A percentile compares a stretch with the other conserved stretches of the same genome.
These are phyloP conservation scores for Drosophila nr. medialis DNA, from an alignment of 2,888 invertebrate genomes.

Conservation along the genomic window DNA sequence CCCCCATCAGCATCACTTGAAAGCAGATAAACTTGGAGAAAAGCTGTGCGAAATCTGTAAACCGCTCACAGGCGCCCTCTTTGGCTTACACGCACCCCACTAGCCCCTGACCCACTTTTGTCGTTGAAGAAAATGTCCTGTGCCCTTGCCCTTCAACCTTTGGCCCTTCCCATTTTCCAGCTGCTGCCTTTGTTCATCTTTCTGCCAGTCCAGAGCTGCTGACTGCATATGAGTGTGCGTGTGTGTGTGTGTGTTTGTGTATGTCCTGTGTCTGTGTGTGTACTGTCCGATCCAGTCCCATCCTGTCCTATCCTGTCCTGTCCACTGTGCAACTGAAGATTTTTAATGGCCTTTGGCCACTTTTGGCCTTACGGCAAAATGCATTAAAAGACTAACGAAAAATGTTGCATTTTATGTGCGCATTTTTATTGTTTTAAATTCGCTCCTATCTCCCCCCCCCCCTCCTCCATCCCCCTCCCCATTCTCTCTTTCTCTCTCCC, in stretches of 20 bases:
- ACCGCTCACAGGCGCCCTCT: constrained; percentile 2
- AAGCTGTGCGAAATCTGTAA: constrained; percentile 46
- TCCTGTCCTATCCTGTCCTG: constrained; percentile 1
- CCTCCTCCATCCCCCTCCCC: no score
- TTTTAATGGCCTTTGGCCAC: constrained; percentile 65
- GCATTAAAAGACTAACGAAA: constrained; percentile 52
- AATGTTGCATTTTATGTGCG: constrained; percentile 66
- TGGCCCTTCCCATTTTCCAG: constrained; percentile 13
- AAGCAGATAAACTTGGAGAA: constrained; percentile 51
- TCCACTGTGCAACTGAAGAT: constrained; percentile 37
- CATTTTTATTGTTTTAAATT: constrained; percentile 75
- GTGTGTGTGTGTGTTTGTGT: background rate
- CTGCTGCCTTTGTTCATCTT: constrained; percentile 33
- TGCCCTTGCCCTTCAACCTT: constrained; percentile 5
- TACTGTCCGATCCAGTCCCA: constrained; percentile 2
- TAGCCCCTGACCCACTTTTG: background rate
- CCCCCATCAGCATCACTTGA: constrained; percentile 30
- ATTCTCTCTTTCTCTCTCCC: background rate
- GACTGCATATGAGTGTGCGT: constrained; percentile 13
- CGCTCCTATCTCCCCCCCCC: constrained; percentile 1
- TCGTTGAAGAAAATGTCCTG: background rate
- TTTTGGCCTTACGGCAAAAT: constrained; percentile 49
- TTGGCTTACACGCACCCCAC: background rate
- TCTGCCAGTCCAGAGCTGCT: constrained; percentile 18
- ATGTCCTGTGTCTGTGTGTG: constrained; percentile 1